These are phyloP conservation scores for Pectinophora gossypiella DNA, from an alignment of 1,140 invertebrate genomes.

Conservation along the genomic window DNA sequence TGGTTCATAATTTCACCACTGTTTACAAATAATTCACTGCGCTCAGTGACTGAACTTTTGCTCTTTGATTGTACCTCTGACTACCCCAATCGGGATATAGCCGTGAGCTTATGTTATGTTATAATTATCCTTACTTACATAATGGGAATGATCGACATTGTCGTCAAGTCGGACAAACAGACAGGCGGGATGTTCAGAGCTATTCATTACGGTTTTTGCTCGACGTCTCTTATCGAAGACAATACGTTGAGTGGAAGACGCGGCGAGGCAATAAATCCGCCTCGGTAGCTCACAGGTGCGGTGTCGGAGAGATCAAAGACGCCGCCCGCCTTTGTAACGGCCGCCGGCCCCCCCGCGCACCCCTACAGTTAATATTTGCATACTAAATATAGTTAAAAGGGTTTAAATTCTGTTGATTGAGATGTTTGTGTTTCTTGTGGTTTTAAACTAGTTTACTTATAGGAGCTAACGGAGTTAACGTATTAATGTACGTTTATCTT, in stretches of 20 bases:
- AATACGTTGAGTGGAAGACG: neutral
- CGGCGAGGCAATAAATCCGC: neutral
- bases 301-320: neutral
- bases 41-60: no score
- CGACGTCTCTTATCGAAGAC: neutral
- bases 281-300: slow-evolving; percentile 3
- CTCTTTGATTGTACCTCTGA: no score
- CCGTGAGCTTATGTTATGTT: no score
- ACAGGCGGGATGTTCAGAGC: neutral
- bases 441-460: no score
- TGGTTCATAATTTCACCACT: no score
- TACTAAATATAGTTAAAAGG: slow-evolving; percentile 3
- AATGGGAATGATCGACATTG: neutral
- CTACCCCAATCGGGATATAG: no score
- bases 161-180: neutral
- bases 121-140: no score
- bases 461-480: no score
- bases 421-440: no score
- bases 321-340: neutral
- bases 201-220: no score
- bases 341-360: neutral
- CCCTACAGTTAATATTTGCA: slow-evolving; percentile 2
- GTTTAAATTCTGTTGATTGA: slow-evolving; percentile 1
- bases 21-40: no score
- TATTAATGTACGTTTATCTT: no score